Conservation (phyloP, 2,797 vertebrate species). For the Sebastes hubbsi region DNA sequence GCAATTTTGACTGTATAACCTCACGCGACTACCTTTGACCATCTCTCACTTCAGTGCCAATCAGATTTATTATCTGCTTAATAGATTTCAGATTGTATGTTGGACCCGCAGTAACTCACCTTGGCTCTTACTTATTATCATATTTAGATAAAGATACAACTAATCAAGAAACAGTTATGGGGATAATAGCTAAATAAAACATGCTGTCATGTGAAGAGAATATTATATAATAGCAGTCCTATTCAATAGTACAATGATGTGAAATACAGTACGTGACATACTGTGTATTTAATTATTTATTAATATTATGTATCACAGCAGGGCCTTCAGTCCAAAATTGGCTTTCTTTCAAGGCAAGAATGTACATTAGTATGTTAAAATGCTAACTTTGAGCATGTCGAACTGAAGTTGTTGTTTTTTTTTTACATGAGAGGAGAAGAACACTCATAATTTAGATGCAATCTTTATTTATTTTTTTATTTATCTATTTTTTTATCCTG, state of each 20-base stretch:
- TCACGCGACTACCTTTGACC: background rate
- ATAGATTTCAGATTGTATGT: background rate
- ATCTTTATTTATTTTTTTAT: background rate
- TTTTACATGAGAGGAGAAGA: no score
- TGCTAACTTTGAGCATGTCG: background rate
- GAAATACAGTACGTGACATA: background rate
- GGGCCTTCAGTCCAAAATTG: background rate
- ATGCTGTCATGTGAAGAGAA: background rate
- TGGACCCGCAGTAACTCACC: background rate
- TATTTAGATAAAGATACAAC: background rate
- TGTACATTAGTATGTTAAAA: no score
- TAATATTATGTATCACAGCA: background rate
- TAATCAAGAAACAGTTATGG: background rate
- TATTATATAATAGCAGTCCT: background rate
- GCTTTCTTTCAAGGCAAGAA: background rate
- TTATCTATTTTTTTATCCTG: background rate
- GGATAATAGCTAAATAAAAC: background rate
- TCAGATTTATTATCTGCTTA: background rate
- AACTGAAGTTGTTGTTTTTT: background rate
- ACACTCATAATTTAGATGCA: background rate
- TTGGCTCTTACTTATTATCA: background rate
- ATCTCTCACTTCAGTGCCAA: background rate
- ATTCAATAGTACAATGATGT: background rate
- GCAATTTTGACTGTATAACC: background rate
- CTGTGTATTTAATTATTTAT: background rate